phyloP scores from a whole-genome alignment of 2,113 vertebrate species.

The Xyliphius kryptos region DNA sequence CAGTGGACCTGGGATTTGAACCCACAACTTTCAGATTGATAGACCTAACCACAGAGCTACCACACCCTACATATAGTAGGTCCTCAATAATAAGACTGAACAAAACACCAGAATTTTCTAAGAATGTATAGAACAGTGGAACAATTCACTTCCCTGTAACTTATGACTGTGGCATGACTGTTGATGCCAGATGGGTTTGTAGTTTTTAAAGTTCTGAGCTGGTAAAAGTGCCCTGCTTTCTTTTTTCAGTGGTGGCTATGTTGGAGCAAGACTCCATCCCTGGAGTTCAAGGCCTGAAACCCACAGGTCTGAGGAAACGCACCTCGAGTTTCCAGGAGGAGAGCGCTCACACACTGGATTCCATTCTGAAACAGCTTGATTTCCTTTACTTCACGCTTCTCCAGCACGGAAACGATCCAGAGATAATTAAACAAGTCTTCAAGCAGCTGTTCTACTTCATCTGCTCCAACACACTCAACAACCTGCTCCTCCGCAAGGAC shows the following conservation, averaged over 20 bases:
- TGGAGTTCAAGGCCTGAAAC: conserved; percentile 86
- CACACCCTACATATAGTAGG: no score
- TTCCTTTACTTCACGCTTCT: conserved; percentile 80
- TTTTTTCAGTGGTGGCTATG: conserved; percentile 81
- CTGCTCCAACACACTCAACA: conserved; percentile 82
- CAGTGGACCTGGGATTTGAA: no score
- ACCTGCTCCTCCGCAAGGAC: conserved; percentile 92
- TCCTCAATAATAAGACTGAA: no score
- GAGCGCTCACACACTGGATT: conserved; percentile 81
- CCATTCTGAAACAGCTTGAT: conserved; percentile 80
- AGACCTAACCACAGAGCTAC: no score
- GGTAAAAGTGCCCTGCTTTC: background rate
- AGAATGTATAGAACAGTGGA: no score
- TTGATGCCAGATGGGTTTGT: no score
- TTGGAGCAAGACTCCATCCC: conserved; percentile 90
- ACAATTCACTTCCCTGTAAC: no score
- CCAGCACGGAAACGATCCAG: conserved; percentile 81
- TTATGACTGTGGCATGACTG: no score
- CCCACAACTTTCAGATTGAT: no score
- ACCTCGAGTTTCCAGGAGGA: conserved; percentile 77
- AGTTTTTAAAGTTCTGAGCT: background rate
- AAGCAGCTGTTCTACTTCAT: conserved; percentile 92
- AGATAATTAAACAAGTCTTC: conserved; percentile 82
- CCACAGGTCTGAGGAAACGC: conserved; percentile 84
- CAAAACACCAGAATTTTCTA: no score